Evolutionary conservation across 2,888 invertebrate species (phyloP).

Genomic region (Dioctria rufipes): DNA sequence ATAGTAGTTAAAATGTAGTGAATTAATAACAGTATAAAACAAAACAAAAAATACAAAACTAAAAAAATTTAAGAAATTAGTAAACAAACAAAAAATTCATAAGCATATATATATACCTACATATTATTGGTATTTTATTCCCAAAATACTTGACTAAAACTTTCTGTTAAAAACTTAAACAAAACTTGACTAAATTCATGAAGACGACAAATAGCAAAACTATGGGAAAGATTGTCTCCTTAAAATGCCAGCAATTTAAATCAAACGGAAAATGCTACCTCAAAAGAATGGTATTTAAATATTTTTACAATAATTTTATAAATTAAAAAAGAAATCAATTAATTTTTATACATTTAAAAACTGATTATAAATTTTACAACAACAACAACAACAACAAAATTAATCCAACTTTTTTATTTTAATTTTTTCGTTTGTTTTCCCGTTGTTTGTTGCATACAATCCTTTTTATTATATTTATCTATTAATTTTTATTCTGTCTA

Average conservation of each 20-base stretch:
- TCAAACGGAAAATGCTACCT: slow-evolving; percentile 61
- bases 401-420: neutral
- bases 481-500: neutral
- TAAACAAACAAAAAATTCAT: neutral
- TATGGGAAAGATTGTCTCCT: slow-evolving; percentile 59
- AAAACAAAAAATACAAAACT: slow-evolving; percentile 23
- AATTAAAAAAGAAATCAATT: slow-evolving; percentile 33
- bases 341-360: slow-evolving; percentile 42
- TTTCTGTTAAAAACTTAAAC: slow-evolving; percentile 20
- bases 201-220: slow-evolving; percentile 47
- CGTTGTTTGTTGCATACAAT: slow-evolving; percentile 1
- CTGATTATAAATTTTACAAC: slow-evolving; percentile 21
- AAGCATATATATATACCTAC: too few species aligned
- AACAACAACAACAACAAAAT: too few species aligned
- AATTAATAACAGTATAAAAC: slow-evolving; percentile 23
- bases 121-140: too few species aligned
- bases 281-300: slow-evolving; percentile 60
- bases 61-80: neutral
- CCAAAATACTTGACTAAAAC: slow-evolving; percentile 11
- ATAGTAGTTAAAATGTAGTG: slow-evolving; percentile 37
- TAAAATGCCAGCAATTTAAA: slow-evolving; percentile 61
- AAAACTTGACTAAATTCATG: slow-evolving; percentile 24
- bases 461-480: slow-evolving; percentile 6
- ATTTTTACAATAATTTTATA: slow-evolving; percentile 25
- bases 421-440: neutral